These are phyloP conservation scores for Setophaga petechia DNA, from an alignment of 2,113 vertebrate genomes.

Conservation along the genomic window DNA sequence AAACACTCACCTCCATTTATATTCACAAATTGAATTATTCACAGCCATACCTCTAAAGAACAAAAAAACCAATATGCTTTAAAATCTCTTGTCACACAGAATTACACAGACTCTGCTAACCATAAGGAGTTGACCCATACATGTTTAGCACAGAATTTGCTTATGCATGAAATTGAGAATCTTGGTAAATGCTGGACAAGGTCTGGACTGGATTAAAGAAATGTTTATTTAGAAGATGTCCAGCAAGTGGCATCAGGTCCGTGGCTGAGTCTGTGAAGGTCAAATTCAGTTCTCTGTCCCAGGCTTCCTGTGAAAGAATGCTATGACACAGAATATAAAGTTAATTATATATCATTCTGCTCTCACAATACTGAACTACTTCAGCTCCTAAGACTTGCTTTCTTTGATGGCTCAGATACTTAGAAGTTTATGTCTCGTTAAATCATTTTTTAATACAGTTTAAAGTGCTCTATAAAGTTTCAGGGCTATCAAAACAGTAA, in stretches of 20 bases:
- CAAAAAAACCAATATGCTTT: not conserved
- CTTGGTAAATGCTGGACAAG: not conserved
- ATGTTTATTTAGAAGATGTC: not conserved
- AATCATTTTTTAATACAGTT: not conserved
- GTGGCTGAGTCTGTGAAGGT: not conserved
- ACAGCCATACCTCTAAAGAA: not conserved
- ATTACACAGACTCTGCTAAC: not conserved
- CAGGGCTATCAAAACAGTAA: not conserved
- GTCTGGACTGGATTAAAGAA: not conserved
- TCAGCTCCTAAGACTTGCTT: not conserved
- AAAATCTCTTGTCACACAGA: not conserved
- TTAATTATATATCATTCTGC: not conserved
- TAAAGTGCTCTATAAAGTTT: not conserved
- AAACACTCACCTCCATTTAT: not conserved
- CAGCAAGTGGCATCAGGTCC: not conserved
- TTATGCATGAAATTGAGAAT: not conserved
- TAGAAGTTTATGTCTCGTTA: not conserved
- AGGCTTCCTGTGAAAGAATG: not conserved
- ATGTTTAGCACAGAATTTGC: not conserved
- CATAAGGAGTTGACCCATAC: not conserved
- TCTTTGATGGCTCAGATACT: not conserved
- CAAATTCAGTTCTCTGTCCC: not conserved
- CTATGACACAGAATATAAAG: not conserved
- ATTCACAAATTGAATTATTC: constrained; percentile 35
- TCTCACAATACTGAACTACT: not conserved